Evolutionary conservation across 2,797 vertebrate genomes (phyloP), one percentile per base, ranked within the genome.

Genomic region (Paratrypauchen microcephalus): DNA sequence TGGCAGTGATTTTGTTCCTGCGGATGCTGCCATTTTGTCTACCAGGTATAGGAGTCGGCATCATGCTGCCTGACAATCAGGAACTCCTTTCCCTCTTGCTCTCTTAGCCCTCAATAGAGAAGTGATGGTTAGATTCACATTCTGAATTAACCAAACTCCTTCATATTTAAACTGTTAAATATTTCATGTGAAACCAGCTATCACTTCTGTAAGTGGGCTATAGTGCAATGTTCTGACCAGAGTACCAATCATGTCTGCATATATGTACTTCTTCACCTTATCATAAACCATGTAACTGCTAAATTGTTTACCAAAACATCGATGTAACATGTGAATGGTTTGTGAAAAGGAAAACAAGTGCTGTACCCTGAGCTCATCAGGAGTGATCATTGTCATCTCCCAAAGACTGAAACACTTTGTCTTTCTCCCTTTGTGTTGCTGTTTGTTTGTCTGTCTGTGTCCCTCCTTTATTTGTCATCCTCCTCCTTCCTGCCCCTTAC

Each of bases 1-100:
- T 95, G 94, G 93, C 94, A 95, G 94, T 94, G 96, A 98, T 94
- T 97, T 93, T 90, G 92, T 99, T 93, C 96, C 97, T 90, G 97
- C 96, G 93, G 97, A 99, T 92, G 93, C 94, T 94, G 93, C 96
- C 92, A 94, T 98, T 92, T 96, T 98, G 83, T 97, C 95, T 79
- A 97, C 96, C 96, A 98, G 97, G 97, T 98, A 98, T 91, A 93
- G 91, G 93, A 92, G 93, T 87, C 92, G n/a, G n/a, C 87, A 90
- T 88, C 86, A 90, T 92, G 79, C 80, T 93, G 91, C 88, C 90
- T 90, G 90, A 89, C 94, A 93, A 91, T 93, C 88, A 88, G 90
- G 86, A 88, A 85, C 86, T 83, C 59, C 64, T 67, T 68, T 45
- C 55, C 75, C 32, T 71, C 56, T 65, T 75, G 55, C 70, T 69